phyloP scores from a whole-genome alignment of 2,888 invertebrate species.

The Eudemis profundana region DNA sequence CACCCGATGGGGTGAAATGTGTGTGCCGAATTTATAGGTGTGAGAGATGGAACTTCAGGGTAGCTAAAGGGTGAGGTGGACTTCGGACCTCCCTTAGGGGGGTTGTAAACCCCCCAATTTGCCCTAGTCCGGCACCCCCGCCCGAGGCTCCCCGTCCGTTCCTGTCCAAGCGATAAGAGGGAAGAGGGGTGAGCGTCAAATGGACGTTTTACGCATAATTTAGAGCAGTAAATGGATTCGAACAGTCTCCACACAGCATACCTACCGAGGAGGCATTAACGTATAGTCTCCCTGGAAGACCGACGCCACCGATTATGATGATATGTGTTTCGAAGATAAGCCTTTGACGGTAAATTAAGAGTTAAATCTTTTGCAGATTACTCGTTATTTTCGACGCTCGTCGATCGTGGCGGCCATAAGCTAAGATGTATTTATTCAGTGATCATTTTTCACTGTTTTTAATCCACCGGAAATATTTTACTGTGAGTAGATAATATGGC shows the following conservation, averaged over 20 bases:
- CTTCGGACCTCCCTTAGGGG: conserved; percentile 82
- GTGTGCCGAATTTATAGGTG: conserved; percentile 85
- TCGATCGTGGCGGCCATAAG: neutral
- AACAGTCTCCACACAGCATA: conserved; percentile 81
- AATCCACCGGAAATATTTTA: conserved; percentile 15
- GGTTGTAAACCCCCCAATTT: conserved; percentile 78
- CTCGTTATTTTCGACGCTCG: neutral
- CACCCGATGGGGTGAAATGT: conserved; percentile 81
- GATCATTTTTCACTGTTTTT: neutral
- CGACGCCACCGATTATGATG: conserved; percentile 40
- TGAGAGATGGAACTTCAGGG: conserved; percentile 86
- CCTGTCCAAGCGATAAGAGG: conserved; percentile 85
- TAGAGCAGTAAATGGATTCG: conserved; percentile 86
- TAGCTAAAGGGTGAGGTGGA: conserved; percentile 85
- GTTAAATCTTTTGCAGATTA: conserved; percentile 21
- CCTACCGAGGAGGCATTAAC: conserved; percentile 67
- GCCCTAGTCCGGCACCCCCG: conserved; percentile 85
- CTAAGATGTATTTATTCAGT: neutral
- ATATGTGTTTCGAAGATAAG: conserved; percentile 38
- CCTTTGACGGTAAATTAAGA: conserved; percentile 24
- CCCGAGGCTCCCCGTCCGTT: conserved; percentile 78
- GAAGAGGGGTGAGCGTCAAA: conserved; percentile 84
- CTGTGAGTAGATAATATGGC: conserved; percentile 33
- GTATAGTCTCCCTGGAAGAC: conserved; percentile 47
- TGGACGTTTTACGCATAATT: conserved; percentile 87